phyloP scores from a whole-genome alignment of 2,888 invertebrate genomes.

The Polymixis flavicincta region DNA sequence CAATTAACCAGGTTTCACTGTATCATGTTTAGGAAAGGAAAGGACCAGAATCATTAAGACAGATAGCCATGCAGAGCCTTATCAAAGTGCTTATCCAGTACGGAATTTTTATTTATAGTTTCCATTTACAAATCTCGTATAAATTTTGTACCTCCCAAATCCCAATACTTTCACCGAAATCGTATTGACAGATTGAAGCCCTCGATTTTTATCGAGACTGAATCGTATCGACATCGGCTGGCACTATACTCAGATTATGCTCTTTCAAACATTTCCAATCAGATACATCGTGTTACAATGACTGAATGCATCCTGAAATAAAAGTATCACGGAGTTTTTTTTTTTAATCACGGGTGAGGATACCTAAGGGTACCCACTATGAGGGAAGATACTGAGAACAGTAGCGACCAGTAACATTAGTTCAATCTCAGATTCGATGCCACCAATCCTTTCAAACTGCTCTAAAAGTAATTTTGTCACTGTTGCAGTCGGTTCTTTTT shows the following conservation, averaged over 20 bases:
- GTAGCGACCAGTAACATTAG: background rate
- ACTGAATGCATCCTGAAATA: slow-evolving; percentile 10
- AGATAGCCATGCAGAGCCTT: too few species aligned
- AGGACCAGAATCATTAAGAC: background rate
- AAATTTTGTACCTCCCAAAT: slow-evolving; percentile 1
- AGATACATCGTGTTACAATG: background rate
- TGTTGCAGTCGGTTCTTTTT: background rate
- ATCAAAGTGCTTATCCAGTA: too few species aligned
- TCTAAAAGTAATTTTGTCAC: background rate
- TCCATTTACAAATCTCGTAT: slow-evolving; percentile 5
- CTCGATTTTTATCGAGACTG: slow-evolving; percentile 16
- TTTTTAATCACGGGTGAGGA: too few species aligned
- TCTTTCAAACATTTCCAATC: slow-evolving; percentile 26
- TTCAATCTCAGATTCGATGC: background rate
- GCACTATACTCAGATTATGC: slow-evolving; percentile 41
- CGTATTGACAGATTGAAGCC: slow-evolving; percentile 17
- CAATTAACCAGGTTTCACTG: too few species aligned
- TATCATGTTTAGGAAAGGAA: background rate
- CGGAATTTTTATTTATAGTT: background rate
- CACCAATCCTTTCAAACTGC: background rate
- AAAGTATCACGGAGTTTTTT: too few species aligned
- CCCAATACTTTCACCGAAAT: background rate
- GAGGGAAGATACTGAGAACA: too few species aligned
- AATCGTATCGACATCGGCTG: slow-evolving; percentile 14
- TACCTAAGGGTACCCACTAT: background rate